Evolutionary conservation across 37 sponge, comb jelly and placozoan species (phyloP), one percentile per base, ranked within the genome.

Genomic region (Halichondria panicea): DNA sequence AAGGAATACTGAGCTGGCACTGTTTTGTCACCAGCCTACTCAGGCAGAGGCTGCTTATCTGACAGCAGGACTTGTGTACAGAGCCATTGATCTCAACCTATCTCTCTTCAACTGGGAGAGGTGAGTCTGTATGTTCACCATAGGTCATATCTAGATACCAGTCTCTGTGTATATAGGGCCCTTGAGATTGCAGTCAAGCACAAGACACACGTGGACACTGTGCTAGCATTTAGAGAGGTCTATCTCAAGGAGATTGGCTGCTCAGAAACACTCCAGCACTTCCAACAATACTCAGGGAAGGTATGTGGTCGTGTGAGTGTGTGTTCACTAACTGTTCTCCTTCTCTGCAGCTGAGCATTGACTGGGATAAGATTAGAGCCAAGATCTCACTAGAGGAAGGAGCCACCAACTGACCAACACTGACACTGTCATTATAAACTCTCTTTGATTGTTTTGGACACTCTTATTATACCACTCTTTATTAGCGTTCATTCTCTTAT

Each of bases 171-270:
- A 11, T 68, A 11, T 4, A 96, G 97, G 46, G 97, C 97, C 9
- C 75, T 97, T 65, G 90, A 94, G 70, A 32, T 97, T 57, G 97
- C 97, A 40, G 58, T 94, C 34, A 88, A 88, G 48, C 84, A 94
- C 77, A 93, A 97, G 82, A 97, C 97, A 13, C 97, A 97, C 61
- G 88, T 97, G 32, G 97, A 97, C 76, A 97, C 97, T 32, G 97
- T 97, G 28, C 64, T 97, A 61, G 97, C 87, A 46, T 94, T 67
- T 72, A 78, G 95, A 33, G 91, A 94, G 40, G 85, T 71, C 59
- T 86, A 94, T 52, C 78, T 97, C 50, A 22, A 61, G 12, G 84
- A 85, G 15, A 44, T 97, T 15, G 88, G 87, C 37, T 63, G 71
- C 53, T 43, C 93, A 43, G 97, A 97, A 60, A 84, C 66, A 24